Base-by-base conservation (phyloP, 2,113 vertebrate genomes). In the Ptyas mucosa region DNA sequence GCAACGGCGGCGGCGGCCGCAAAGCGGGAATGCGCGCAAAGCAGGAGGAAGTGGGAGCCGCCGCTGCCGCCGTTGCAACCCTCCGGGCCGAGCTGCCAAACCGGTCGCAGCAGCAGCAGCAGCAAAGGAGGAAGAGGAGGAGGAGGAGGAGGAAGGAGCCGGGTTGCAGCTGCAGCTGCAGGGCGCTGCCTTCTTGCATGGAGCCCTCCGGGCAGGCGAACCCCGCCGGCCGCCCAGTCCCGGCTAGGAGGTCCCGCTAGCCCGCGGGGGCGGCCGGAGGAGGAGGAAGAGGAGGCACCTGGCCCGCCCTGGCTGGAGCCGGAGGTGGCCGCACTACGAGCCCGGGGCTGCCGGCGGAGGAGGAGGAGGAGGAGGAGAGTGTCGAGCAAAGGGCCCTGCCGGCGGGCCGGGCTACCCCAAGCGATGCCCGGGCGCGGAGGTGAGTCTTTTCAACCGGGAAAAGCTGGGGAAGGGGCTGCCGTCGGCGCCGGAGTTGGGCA, bases 1-100 rank as follows among this genome's bases (percentile, higher is more conserved):
- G 15, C 2, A 10, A 14, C 64, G 0, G 0, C 34, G 23, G 39
- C 88, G 69, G 92, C 91, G 34, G 9, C 24, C 15, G 26, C 90
- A 52, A 52, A 54, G 91, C 85, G 91, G 91, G 91, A 88, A 92
- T 92, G 85, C 11, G 91, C 57, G 85, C 85, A 12, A 10, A 11
- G 86, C 49, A 2, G 57, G 5, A 64, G 91, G 91, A 24, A 88
- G 91, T 15, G 7, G 90, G 26, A 9, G 53, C 81, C 24, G 81
- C 75, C 24, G 57, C 75, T 8, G 75, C 53, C 24, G 52, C 81
- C 10, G 85, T 20, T 11, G n/a, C 23, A 10, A 10, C 8, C 57
- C 57, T 3, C 54, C 39, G 2, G 85, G 55, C 3, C 2, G 29
- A 24, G 53, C 52, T 20, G 12, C 29, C 69, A 29, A 46, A 24